Conservation (phyloP, 2,113 vertebrate species). For the Phocoena phocoena region DNA sequence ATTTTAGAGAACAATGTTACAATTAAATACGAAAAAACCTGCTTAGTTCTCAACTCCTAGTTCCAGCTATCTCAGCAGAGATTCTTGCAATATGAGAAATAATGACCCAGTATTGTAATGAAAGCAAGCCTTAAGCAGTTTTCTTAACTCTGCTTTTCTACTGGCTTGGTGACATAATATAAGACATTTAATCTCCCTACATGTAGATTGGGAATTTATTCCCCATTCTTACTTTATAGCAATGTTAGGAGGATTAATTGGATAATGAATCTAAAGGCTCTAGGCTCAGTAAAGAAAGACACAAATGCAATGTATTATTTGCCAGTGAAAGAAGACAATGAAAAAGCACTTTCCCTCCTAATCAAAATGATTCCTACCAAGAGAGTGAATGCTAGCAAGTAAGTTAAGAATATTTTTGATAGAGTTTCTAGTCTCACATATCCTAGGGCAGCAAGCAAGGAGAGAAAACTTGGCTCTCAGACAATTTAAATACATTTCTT, state of each 20-base stretch:
- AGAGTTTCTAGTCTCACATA: slow-evolving; percentile 39
- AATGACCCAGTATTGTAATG: slow-evolving; percentile 26
- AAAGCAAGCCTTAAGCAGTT: slow-evolving; percentile 53
- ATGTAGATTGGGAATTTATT: slow-evolving; percentile 61
- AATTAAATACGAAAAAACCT: slow-evolving; percentile 39
- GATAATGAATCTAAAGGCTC: slow-evolving; percentile 73
- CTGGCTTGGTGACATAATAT: slow-evolving; percentile 30
- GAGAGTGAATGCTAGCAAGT: slow-evolving; percentile 39
- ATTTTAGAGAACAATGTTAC: neutral
- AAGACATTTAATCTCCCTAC: slow-evolving; percentile 64
- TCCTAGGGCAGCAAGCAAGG: slow-evolving; percentile 33
- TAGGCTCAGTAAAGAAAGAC: slow-evolving; percentile 56
- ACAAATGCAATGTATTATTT: slow-evolving; percentile 47
- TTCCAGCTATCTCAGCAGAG: slow-evolving; percentile 37
- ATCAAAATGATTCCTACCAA: slow-evolving; percentile 64
- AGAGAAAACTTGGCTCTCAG: slow-evolving; percentile 24
- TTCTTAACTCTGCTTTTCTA: slow-evolving; percentile 44
- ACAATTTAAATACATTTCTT: slow-evolving; percentile 57
- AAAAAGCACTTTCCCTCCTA: slow-evolving; percentile 38
- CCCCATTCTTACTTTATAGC: slow-evolving; percentile 47
- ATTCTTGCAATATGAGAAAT: slow-evolving; percentile 62
- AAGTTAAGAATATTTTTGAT: slow-evolving; percentile 70
- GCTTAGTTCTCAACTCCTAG: neutral
- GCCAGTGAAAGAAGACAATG: slow-evolving; percentile 56
- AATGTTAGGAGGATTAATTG: slow-evolving; percentile 73